Evolutionary conservation across 2,113 vertebrate species (phyloP), one percentile per base, ranked within the genome.

Genomic region (Phaethornis superciliosus): DNA sequence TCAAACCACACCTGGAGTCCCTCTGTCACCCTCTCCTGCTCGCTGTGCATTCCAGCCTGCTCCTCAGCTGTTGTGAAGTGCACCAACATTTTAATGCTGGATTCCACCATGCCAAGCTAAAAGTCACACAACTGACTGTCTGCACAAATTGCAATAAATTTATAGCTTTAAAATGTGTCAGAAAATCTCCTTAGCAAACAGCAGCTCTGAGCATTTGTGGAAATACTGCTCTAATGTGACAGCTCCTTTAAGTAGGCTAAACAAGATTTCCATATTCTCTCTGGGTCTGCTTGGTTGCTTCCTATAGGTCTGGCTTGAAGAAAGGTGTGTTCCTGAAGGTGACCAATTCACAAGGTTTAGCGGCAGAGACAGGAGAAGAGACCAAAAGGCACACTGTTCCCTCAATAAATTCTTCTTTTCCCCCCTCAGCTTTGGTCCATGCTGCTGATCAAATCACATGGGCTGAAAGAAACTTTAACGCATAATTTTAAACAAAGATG

Each of bases 51-150:
- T 64, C 52, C 56, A 77, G 6, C 56, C 58, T 40, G 32, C 30
- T 62, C 64, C 51, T 55, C 46, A 32, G 52, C 33, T 0, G 0
- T 9, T 1, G 1, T n/a, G 20, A 68, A 42, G 19, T 7, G 56
- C 32, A 46, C 15, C 33, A n/a, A 3, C 27, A 11, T 37, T 44
- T 62, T 44, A 67, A 28, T 7, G 8, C 21, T 23, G 21, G 23
- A 52, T 35, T 64, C 27, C n/a, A 27, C 14, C 37, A 51, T 2
- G 17, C 37, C 10, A 23, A 58, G 18, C 55, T 47, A 51, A 69
- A 30, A 23, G 26, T 51, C 27, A 33, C 33, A 51, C 55, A 30
- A n/a, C 22, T 1, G 1, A 21, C 22, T 2, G 7, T 69, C 28
- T 0, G 3, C 28, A 68, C 8, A 63, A 68, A 59, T 11, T 1